Conservation (phyloP, 2,113 vertebrate species). For the Taurulus bubalis region DNA sequence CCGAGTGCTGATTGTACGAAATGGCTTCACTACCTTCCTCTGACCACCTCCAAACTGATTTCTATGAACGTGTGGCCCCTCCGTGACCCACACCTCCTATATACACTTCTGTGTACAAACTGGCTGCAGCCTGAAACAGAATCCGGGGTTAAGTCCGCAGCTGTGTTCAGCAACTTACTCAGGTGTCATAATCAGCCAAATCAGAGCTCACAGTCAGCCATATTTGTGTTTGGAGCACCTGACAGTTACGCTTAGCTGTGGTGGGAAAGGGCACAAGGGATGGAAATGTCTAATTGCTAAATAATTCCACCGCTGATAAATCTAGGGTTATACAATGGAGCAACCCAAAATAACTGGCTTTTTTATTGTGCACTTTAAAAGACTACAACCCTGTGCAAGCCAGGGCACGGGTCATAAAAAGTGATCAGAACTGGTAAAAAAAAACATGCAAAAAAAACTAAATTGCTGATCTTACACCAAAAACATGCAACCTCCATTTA, state of each 20-base stretch:
- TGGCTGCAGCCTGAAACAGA: constrained; percentile 57
- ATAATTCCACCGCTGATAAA: constrained; percentile 28
- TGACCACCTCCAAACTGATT: constrained; percentile 61
- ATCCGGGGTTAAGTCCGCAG: constrained; percentile 45
- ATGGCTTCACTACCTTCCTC: constrained; percentile 56
- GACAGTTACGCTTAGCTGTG: constrained; percentile 40
- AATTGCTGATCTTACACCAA: neutral
- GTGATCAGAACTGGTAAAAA: neutral
- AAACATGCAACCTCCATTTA: neutral
- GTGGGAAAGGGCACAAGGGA: constrained; percentile 20
- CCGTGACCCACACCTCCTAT: constrained; percentile 35
- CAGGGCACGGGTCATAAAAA: neutral
- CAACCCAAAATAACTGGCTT: neutral
- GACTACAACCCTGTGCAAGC: neutral
- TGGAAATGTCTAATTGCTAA: constrained; percentile 37
- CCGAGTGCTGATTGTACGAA: constrained; percentile 74
- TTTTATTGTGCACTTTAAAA: neutral
- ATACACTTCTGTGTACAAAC: constrained; percentile 45
- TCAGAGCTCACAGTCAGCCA: constrained; percentile 51
- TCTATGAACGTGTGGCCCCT: constrained; percentile 68
- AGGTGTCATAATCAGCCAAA: constrained; percentile 62
- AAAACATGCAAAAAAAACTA: neutral
- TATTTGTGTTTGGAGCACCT: constrained; percentile 55
- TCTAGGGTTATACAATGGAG: constrained; percentile 24
- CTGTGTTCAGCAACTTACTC: constrained; percentile 64